Base-by-base conservation (phyloP, 2,797 vertebrate genomes). In the Cuniculus paca region DNA sequence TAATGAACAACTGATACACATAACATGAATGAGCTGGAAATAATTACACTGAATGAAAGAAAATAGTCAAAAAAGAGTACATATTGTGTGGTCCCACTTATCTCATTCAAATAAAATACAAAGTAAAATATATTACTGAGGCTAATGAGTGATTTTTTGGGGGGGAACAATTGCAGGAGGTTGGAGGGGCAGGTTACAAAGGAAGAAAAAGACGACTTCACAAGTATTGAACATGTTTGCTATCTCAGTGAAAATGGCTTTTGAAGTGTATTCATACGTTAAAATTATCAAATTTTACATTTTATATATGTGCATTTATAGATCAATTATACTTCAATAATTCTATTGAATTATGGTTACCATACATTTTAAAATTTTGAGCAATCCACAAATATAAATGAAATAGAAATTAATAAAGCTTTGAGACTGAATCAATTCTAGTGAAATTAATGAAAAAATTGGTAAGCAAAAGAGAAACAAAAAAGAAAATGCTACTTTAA, bases 361-460 rank as follows among this genome's bases (percentile, higher is more conserved):
- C 48, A 42, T 1, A 61, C 20, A 61, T 79, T 19, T 75, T 75
- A 60, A 70, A 87, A 50, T 8, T 45, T 36, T 77, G 77, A 77
- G 36, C 8, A 82, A 70, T 63, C 20, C 24, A n/a, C n/a, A n/a
- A n/a, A n/a, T n/a, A n/a, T n/a, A n/a, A n/a, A n/a, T n/a, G n/a
- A n/a, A n/a, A n/a, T 78, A 56, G 13, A 87, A 78, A 91, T 83
- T 65, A 68, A 70, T 36, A 93, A 91, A 39, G 65, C 3, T 63
- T 65, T 36, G 77, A 95, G 7, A 58, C n/a, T 90, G 20, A 63
- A 88, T 91, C 28, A 56, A 79, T 58, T 70, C 54, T 79, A 52
- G 11, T 74, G 8, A 79, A 88, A 77, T 19, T 81, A 5, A 39
- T 70, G 20, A 24, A 72, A 39, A 56, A 60, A 42, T 9, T 77